Conservation (phyloP, 2,113 vertebrate species). For the Actinemys pallida region DNA sequence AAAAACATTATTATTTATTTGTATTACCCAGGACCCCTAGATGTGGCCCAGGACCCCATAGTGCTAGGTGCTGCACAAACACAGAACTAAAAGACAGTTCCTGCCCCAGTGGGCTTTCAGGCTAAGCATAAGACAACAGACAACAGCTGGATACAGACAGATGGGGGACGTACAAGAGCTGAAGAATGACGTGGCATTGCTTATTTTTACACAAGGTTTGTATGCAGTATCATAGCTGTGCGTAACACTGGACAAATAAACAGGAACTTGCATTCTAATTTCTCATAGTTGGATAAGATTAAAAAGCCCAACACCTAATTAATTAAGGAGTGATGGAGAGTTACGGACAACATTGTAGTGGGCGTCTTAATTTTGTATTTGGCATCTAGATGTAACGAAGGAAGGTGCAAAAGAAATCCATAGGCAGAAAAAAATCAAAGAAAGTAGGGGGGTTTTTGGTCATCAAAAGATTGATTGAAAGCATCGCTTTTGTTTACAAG, state of each 20-base stretch:
- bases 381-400: background rate
- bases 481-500: background rate
- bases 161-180: too few relatives aligned
- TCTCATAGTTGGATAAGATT: background rate
- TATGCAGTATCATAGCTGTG: background rate
- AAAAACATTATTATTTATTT: too few relatives aligned
- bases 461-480: background rate
- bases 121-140: too few relatives aligned
- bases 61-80: too few relatives aligned
- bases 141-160: too few relatives aligned
- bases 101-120: too few relatives aligned
- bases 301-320: background rate
- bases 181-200: too few relatives aligned
- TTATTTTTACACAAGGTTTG: too few relatives aligned
- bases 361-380: background rate
- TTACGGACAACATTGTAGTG: background rate
- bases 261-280: background rate
- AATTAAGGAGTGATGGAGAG: background rate
- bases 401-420: background rate
- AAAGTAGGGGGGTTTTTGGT: background rate
- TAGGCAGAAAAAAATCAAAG: background rate
- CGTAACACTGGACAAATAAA: background rate
- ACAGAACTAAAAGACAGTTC: too few relatives aligned
- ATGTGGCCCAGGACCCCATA: too few relatives aligned
- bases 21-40: too few relatives aligned